A percentile compares a stretch with the other conserved stretches of the same genome.
Evolutionary conservation across 2,888 invertebrate species (phyloP).

Genomic region (Conops quadrifasciatus): DNA sequence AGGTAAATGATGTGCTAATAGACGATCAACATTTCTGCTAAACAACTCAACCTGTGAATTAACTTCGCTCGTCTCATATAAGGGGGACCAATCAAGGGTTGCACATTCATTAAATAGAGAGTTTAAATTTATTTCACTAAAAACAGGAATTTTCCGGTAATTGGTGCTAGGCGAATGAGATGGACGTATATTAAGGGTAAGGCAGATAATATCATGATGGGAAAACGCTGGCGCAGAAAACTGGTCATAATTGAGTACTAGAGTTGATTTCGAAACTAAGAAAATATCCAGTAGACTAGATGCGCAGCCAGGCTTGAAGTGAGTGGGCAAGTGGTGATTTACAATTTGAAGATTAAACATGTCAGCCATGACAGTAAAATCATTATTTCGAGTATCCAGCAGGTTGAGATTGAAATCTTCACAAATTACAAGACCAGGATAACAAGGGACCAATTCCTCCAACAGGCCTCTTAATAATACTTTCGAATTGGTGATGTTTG

Average conservation of each 20-base stretch:
- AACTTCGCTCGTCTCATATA: not conserved
- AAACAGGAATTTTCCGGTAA: not conserved
- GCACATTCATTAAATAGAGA: not conserved
- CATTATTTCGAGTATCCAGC: not conserved
- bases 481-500: no score
- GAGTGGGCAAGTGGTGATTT: not conserved
- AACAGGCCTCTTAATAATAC: no score
- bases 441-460: no score
- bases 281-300: conserved; percentile 10
- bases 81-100: not conserved
- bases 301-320: conserved; percentile 2
- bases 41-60: not conserved
- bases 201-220: conserved; percentile 1
- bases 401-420: not conserved
- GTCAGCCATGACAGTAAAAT: not conserved
- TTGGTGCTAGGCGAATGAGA: not conserved
- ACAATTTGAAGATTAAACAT: not conserved
- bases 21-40: not conserved
- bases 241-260: conserved; percentile 10
- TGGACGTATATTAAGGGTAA: not conserved
- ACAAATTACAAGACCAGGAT: not conserved
- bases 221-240: conserved; percentile 3
- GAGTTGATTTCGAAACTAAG: not conserved
- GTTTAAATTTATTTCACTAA: not conserved
- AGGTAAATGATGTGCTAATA: not conserved